Evolutionary conservation across 2,113 vertebrate species (phyloP).

Genomic region (Eurypyga helias): DNA sequence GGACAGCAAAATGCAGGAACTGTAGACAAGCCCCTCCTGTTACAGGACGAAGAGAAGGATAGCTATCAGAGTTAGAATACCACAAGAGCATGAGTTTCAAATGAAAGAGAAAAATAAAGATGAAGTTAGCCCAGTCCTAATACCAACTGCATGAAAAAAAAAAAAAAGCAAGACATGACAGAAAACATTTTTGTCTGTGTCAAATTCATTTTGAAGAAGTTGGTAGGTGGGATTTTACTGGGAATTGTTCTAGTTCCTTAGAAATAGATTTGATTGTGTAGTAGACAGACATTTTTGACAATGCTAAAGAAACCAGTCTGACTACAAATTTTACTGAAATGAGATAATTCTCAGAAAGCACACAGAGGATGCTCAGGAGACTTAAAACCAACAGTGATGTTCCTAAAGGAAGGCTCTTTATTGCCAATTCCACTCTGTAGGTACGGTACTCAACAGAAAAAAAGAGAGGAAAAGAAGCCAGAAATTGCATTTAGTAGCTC

Average conservation of each 20-base stretch:
- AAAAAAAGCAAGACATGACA: neutral
- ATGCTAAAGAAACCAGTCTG: neutral
- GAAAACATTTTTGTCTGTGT: neutral
- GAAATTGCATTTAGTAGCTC: neutral
- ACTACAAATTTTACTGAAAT: neutral
- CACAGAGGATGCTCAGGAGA: neutral
- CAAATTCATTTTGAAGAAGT: neutral
- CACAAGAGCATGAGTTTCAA: neutral
- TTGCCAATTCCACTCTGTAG: neutral
- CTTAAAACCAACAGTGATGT: neutral
- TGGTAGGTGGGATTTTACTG: neutral
- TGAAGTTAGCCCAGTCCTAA: neutral
- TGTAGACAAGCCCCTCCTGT: neutral
- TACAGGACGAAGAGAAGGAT: neutral
- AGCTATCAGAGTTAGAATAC: neutral
- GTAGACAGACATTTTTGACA: neutral
- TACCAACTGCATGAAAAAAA: neutral
- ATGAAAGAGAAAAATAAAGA: neutral
- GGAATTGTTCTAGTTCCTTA: neutral
- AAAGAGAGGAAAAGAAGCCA: neutral
- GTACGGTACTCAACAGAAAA: neutral
- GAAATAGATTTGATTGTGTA: neutral
- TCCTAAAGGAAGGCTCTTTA: neutral
- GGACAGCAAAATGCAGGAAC: neutral
- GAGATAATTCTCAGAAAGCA: neutral